Evolutionary conservation across 30 jellyfish, hydroid and myxozoan genomes (phyloP), one percentile per base, ranked within the genome.

Genomic region (Phacellophora camtschatica): DNA sequence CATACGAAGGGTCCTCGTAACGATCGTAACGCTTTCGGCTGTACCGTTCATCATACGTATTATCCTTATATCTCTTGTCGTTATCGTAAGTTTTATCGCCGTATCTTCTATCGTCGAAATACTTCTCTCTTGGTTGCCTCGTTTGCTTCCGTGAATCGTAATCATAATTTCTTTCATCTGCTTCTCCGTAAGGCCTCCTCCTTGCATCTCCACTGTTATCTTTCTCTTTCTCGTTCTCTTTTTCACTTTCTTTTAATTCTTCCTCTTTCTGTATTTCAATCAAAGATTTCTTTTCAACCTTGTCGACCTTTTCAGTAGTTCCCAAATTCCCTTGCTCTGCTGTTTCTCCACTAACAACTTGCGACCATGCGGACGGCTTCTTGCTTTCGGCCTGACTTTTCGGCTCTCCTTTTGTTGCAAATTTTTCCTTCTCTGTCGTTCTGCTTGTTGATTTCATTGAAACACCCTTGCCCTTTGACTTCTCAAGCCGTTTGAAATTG

Each of bases 311-410:
- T 67, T 43, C 90, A 18, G 35, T 24, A 0, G 54, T 16, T 6
- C 54, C 75, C 24, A 28, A 65, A 5, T 66, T 64, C 7, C 65
- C 39, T 5, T 61, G 57, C 16, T 67, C 80, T n/a, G 48, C 73
- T 8, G 87, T 34, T 54, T 85, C 96, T 8, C 96, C 95, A 41
- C 88, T 66, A 2, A 92, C 98, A 12, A 92, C 96, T 20, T 48
- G 76, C 18, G 96, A 64, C 98, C 98, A 92, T 0, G 93, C 95
- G 6, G 96, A 70, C 10, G 95, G 95, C 43, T 68, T 77, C 53
- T 75, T 85, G 46, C 56, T 27, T 46, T 74, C 96, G 7, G 86
- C 27, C 6, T 11, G 64, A n/a, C 31, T 67, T 48, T 12, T 51
- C 59, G 55, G 85, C 70, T 51, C 79, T 13, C 56, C 46, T 51